Percentiles rank a stretch among this genome's conserved stretches.
Conservation (phyloP, 2,888 invertebrate species). For the Tortrix viridana region DNA sequence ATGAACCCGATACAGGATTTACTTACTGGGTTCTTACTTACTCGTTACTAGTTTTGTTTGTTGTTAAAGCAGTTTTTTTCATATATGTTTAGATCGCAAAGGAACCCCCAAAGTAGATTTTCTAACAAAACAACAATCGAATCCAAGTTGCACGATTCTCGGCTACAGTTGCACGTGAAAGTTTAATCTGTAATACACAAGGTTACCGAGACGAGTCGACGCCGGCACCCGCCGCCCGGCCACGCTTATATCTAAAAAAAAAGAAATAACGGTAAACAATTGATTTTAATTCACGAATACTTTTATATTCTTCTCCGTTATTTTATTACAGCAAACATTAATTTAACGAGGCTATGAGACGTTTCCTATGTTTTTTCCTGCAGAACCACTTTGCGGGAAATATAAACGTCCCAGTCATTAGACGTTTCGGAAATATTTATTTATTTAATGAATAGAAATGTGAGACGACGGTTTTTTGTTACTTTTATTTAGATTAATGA, state of each 20-base stretch:
- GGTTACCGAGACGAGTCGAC: constrained; percentile 24
- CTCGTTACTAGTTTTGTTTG: no score
- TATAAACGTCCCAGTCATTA: constrained; percentile 49
- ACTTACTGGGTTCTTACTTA: no score
- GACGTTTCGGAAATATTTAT: constrained; percentile 50
- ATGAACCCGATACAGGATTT: no score
- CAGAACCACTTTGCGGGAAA: constrained; percentile 43
- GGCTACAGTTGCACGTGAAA: constrained; percentile 15
- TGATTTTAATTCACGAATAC: constrained; percentile 29
- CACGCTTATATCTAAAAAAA: not conserved
- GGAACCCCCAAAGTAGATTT: not conserved
- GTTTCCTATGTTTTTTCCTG: constrained; percentile 50
- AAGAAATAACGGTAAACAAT: not conserved
- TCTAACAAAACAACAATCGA: constrained; percentile 14
- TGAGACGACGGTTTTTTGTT: constrained; percentile 41
- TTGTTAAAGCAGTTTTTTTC: no score
- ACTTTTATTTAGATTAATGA: constrained; percentile 27
- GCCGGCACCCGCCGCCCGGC: constrained; percentile 2
- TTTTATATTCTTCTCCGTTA: constrained; percentile 35
- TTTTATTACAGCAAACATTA: constrained; percentile 50
- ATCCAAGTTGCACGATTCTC: constrained; percentile 18
- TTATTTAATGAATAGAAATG: constrained; percentile 50
- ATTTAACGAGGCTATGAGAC: constrained; percentile 51
- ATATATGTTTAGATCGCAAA: no score
- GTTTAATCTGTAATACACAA: constrained; percentile 34